These are phyloP conservation scores for Synergus umbraculus DNA, from an alignment of 2,888 invertebrate genomes.

Conservation along the genomic window DNA sequence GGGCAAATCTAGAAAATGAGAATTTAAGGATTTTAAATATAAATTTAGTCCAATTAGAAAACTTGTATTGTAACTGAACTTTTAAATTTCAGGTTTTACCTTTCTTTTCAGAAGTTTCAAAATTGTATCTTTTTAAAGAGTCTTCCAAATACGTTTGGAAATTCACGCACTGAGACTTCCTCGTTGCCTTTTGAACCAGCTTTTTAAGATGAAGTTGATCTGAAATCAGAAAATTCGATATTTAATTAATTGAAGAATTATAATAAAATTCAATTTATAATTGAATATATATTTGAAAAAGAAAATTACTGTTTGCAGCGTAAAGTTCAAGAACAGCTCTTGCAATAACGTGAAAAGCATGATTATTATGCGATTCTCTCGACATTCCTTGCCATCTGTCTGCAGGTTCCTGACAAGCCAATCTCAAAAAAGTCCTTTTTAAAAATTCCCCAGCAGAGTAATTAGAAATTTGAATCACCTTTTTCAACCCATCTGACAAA, in stretches of 20 bases:
- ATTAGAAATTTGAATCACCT: constrained; percentile 67
- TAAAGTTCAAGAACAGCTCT: constrained; percentile 83
- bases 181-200: constrained; percentile 68
- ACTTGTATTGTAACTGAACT: background rate
- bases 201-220: constrained; percentile 67
- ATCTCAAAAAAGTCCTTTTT: constrained; percentile 83
- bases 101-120: constrained; percentile 46
- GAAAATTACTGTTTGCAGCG: constrained; percentile 79
- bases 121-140: constrained; percentile 65
- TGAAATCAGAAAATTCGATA: constrained; percentile 53
- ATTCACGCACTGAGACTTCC: constrained; percentile 69
- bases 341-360: constrained; percentile 71
- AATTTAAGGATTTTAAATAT: background rate
- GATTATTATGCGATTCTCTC: constrained; percentile 76
- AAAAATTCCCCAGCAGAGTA: constrained; percentile 78
- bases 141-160: constrained; percentile 69
- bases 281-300: background rate
- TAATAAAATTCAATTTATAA: background rate
- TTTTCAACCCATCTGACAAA: constrained; percentile 79
- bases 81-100: constrained; percentile 25
- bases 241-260: constrained; percentile 18
- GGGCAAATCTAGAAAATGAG: constrained; percentile 24
- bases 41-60: background rate
- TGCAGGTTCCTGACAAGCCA: constrained; percentile 85
- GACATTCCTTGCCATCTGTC: constrained; percentile 79